phyloP scores from a whole-genome alignment of 2,797 vertebrate genomes.

The Labroides dimidiatus region DNA sequence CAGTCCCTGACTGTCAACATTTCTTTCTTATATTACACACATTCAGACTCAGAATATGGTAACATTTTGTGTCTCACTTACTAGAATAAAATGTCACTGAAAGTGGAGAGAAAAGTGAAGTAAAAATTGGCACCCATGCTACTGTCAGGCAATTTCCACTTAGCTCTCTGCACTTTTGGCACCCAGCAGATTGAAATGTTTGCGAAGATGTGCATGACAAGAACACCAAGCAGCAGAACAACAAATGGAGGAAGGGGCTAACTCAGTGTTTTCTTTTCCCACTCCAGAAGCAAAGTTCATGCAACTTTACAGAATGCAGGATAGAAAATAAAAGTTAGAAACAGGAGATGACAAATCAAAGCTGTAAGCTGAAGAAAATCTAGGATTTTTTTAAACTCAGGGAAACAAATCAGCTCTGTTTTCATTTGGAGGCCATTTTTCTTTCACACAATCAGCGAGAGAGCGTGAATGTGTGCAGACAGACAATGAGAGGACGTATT shows the following conservation, averaged over 20 bases:
- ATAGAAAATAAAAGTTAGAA: background rate
- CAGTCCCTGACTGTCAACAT: no score
- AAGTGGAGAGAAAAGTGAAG: constrained; percentile 17
- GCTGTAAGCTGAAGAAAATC: background rate
- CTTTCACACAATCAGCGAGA: constrained; percentile 9
- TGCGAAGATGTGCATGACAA: constrained; percentile 6
- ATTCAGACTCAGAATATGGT: constrained; percentile 1
- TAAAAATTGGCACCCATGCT: constrained; percentile 9
- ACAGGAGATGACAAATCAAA: constrained; percentile 10
- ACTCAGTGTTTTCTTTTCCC: background rate
- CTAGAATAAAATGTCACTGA: background rate
- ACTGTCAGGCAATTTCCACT: constrained; percentile 24
- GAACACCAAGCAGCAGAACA: background rate
- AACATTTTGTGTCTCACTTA: background rate
- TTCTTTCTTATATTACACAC: constrained; percentile 8
- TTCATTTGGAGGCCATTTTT: constrained; percentile 3
- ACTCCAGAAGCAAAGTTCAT: background rate
- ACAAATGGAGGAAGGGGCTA: background rate
- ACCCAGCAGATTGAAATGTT: constrained; percentile 11
- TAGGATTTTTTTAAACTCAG: background rate
- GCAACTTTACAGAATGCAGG: background rate
- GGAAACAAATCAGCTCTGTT: constrained; percentile 15
- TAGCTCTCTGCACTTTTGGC: background rate
- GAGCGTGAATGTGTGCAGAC: constrained; percentile 30
- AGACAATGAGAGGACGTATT: constrained; percentile 44